Conservation (phyloP, 2,888 invertebrate species). For the Leptinotarsa juncta region DNA sequence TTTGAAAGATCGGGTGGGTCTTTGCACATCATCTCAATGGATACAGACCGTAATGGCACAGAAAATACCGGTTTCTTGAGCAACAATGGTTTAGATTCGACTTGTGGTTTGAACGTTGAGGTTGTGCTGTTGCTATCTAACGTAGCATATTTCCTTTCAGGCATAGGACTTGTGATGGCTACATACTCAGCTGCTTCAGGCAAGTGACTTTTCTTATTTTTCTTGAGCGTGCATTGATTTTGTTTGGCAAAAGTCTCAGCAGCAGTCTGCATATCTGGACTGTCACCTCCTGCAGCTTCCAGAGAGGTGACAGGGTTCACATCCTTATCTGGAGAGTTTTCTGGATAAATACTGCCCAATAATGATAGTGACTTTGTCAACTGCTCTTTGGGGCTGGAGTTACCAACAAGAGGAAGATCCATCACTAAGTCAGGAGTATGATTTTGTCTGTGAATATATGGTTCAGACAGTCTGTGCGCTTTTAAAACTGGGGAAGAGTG, state of each 20-base stretch:
- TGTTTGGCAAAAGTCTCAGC: slow-evolving; percentile 84
- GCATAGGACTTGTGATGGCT: slow-evolving; percentile 59
- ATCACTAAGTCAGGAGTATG: slow-evolving; percentile 86
- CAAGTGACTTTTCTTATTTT: slow-evolving; percentile 69
- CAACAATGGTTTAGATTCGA: slow-evolving; percentile 85
- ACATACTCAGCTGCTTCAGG: slow-evolving; percentile 57
- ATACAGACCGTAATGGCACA: slow-evolving; percentile 64
- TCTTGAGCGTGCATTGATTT: slow-evolving; percentile 82
- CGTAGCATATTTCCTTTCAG: slow-evolving; percentile 60
- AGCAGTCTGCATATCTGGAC: slow-evolving; percentile 77
- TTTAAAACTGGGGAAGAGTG: slow-evolving; percentile 57
- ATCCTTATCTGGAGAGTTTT: slow-evolving; percentile 59
- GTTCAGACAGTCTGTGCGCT: slow-evolving; percentile 63
- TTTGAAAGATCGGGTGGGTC: slow-evolving; percentile 56
- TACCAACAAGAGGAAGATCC: slow-evolving; percentile 77
- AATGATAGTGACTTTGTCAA: slow-evolving; percentile 60
- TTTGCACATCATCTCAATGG: slow-evolving; percentile 56
- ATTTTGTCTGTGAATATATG: slow-evolving; percentile 64
- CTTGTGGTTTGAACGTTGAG: slow-evolving; percentile 75
- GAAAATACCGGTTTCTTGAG: slow-evolving; percentile 76
- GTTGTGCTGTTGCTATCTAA: slow-evolving; percentile 56
- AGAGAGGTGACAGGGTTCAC: slow-evolving; percentile 44
- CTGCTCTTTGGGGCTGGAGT: slow-evolving; percentile 61
- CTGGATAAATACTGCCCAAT: slow-evolving; percentile 60
- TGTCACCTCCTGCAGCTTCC: slow-evolving; percentile 55